Evolutionary conservation across 2,888 invertebrate species (phyloP).

Genomic region (Lymantria dispar): DNA sequence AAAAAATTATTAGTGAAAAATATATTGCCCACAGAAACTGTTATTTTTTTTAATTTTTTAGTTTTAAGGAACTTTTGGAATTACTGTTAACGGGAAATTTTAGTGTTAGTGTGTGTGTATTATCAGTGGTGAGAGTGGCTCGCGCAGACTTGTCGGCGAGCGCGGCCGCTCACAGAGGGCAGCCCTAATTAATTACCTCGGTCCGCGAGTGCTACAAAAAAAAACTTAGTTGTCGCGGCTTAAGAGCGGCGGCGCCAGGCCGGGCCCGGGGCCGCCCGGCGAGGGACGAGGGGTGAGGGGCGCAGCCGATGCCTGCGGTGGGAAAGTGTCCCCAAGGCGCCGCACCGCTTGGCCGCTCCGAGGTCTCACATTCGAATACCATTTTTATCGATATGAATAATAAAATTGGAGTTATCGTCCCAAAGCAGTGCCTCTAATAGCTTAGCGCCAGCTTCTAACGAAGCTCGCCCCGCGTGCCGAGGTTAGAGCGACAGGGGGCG

Average conservation of each 20-base stretch:
- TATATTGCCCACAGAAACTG: too few species aligned
- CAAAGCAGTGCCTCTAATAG: slow-evolving; percentile 14
- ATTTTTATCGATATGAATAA: slow-evolving; percentile 45
- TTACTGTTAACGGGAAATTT: too few species aligned
- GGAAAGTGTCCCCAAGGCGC: slow-evolving; percentile 52
- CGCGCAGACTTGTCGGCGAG: slow-evolving; percentile 44
- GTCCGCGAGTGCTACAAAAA: slow-evolving; percentile 61
- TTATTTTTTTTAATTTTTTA: too few species aligned
- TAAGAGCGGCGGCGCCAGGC: slow-evolving; percentile 74
- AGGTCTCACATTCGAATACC: slow-evolving; percentile 39
- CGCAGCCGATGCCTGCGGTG: slow-evolving; percentile 49
- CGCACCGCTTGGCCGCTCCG: slow-evolving; percentile 37
- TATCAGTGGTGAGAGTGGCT: slow-evolving; percentile 3
- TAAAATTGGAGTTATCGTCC: slow-evolving; percentile 45
- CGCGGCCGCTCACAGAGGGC: slow-evolving; percentile 41
- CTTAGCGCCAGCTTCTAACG: slow-evolving; percentile 24
- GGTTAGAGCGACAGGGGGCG: neutral
- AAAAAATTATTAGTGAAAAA: too few species aligned
- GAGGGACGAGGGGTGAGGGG: slow-evolving; percentile 14
- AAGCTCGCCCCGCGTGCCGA: slow-evolving; percentile 10
- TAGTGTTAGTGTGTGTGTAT: too few species aligned
- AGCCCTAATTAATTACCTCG: slow-evolving; percentile 74
- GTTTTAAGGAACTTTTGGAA: too few species aligned
- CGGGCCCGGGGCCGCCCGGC: slow-evolving; percentile 14
- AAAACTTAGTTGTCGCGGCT: slow-evolving; percentile 67